Evolutionary conservation across 2,888 invertebrate species (phyloP).

Genomic region (Andrena praecox): DNA sequence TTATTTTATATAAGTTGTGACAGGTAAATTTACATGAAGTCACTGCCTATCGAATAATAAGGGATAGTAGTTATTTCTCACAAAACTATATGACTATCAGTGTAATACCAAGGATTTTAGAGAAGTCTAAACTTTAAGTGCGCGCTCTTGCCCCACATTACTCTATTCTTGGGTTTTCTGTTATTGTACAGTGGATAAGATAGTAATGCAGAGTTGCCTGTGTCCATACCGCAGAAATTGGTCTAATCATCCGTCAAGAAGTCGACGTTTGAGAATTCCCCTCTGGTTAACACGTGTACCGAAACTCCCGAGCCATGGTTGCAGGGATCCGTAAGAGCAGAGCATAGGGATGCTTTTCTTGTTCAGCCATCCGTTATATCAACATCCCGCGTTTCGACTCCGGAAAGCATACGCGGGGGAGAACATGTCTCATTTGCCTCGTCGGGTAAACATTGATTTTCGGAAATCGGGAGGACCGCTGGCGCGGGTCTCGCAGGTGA

Average conservation of each 20-base stretch:
- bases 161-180: not conserved
- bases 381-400: constrained; percentile 60
- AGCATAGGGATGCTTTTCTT: constrained; percentile 64
- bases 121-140: too few relatives aligned
- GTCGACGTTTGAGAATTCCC: not conserved
- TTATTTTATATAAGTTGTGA: too few relatives aligned
- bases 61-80: too few relatives aligned
- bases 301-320: not conserved
- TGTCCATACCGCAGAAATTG: not conserved
- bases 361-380: constrained; percentile 67
- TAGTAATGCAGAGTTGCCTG: not conserved
- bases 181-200: not conserved
- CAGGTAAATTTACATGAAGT: too few relatives aligned
- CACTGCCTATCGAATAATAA: too few relatives aligned
- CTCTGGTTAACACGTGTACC: not conserved
- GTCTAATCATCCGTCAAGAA: not conserved
- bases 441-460: constrained; percentile 66
- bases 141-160: too few relatives aligned
- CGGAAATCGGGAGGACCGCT: constrained; percentile 55
- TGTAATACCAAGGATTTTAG: too few relatives aligned
- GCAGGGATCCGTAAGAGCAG: constrained; percentile 22
- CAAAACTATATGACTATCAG: too few relatives aligned
- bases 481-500: constrained; percentile 41
- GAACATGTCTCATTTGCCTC: constrained; percentile 55
- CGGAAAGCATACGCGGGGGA: constrained; percentile 48